Conservation (phyloP, 2,888 invertebrate genomes). For the Chirona hameri region DNA sequence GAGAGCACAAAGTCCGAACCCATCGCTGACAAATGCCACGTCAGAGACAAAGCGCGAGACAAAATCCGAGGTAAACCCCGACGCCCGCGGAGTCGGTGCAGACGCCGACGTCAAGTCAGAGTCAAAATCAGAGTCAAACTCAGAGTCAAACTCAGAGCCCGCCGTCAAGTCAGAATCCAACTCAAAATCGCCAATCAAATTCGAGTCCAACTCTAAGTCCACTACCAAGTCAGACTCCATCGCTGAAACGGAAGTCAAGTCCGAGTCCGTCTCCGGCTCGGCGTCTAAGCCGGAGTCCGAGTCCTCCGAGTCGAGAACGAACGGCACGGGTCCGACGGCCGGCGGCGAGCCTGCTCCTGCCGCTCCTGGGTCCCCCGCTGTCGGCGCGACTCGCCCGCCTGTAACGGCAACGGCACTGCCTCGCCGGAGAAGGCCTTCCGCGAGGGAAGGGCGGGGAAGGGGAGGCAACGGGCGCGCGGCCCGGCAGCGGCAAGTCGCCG, state of each 20-base stretch:
- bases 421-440: too few species aligned
- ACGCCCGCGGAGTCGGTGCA: not conserved
- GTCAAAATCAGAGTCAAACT: too few species aligned
- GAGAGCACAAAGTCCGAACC: not conserved
- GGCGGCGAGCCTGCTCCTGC: too few species aligned
- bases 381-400: conserved; percentile 22
- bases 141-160: too few species aligned
- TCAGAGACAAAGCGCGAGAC: not conserved
- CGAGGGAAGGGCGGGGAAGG: too few species aligned
- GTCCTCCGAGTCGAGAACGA: conserved; percentile 31
- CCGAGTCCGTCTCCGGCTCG: not conserved
- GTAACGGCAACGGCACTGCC: conserved; percentile 22
- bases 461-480: too few species aligned
- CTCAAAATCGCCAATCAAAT: too few species aligned
- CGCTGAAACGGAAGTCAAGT: not conserved
- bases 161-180: too few species aligned
- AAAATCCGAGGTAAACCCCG: not conserved
- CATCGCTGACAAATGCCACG: not conserved
- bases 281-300: too few species aligned
- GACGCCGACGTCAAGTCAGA: not conserved
- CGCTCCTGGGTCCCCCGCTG: not conserved
- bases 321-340: too few species aligned
- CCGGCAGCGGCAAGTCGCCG: too few species aligned
- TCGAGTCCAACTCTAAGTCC: not conserved
- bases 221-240: not conserved